Evolutionary conservation across 2,113 vertebrate species (phyloP), one percentile per base, ranked within the genome.

Genomic region (Sapayoa aenigma): DNA sequence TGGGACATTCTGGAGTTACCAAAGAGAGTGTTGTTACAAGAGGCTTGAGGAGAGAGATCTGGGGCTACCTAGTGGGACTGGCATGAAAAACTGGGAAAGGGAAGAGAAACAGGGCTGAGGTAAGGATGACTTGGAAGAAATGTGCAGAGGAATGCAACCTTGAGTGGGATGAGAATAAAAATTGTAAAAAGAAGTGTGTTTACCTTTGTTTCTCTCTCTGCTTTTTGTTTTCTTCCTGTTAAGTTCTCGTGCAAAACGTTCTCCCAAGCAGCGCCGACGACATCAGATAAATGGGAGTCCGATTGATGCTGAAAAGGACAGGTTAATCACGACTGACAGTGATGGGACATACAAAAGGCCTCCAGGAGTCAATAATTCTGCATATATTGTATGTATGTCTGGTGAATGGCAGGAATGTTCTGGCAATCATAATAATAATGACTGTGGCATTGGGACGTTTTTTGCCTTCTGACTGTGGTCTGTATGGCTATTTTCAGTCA

Each of bases 321-420:
- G 99, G 35, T 98, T 99, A 49, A 99, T 99, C 97, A 98, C 98
- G 50, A 99, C 99, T 1, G 99, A 99, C 96, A 98, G 98, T 6
- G 99, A 99, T 1, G 99, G 99, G 39, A 99, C 98, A 2, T 99
- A 99, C 96, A 99, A 98, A 75, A 98, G 98, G 94, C 99, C 99
- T 56, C 99, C 99, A 3, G 99, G 99, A 28, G 99, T 99, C 96
- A 99, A 99, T 97, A 99, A 99, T 77, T 99, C 99, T 5, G 99
- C 99, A 46, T 99, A 99, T 60, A 98, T 99, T 73, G 99, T 99
- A 94, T 97, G 98, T 98, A 90, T 92, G 76, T 78, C 93, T 93
- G 77, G 77, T 85, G 69, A 84, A 84, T 81, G 31, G 35, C 69
- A 77, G 37, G 28, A 68, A 12, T 60, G 42, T 31, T 79, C 56